Evolutionary conservation across 2,888 invertebrate genomes (phyloP).

Genomic region (Epinotia bilunana): DNA sequence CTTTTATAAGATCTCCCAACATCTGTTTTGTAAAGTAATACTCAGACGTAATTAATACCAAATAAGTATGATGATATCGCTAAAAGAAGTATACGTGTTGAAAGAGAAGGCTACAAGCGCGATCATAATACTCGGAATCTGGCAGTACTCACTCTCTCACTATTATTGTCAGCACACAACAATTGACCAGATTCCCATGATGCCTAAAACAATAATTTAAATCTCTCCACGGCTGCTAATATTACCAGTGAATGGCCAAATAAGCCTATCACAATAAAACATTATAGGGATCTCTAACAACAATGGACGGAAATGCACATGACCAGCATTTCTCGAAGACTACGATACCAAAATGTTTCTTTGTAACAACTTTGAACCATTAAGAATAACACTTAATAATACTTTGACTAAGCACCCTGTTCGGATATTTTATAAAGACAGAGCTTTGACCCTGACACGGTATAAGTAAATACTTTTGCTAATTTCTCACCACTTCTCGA

Average conservation of each 20-base stretch:
- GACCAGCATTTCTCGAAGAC: slow-evolving; percentile 1
- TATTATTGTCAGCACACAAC: slow-evolving; percentile 1
- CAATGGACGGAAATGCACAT: neutral
- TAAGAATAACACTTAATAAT: slow-evolving; percentile 32
- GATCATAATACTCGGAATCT: neutral
- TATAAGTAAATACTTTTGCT: neutral
- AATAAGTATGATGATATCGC: no score
- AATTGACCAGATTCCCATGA: neutral
- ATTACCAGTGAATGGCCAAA: slow-evolving; percentile 5
- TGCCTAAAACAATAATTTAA: neutral
- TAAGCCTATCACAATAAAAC: neutral
- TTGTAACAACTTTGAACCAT: neutral
- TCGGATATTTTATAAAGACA: slow-evolving; percentile 10
- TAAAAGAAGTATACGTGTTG: no score
- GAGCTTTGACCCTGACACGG: neutral
- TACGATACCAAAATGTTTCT: neutral
- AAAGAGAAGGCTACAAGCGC: neutral
- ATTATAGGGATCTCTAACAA: neutral
- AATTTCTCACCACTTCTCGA: neutral
- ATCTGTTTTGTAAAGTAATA: neutral
- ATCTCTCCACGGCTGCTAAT: neutral
- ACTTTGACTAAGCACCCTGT: slow-evolving; percentile 30
- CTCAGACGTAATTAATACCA: neutral
- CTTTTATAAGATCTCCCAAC: neutral
- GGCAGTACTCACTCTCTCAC: neutral